Evolutionary conservation across 2,797 vertebrate species (phyloP), one percentile per base, ranked within the genome.

Genomic region (Chromobotia macracanthus): DNA sequence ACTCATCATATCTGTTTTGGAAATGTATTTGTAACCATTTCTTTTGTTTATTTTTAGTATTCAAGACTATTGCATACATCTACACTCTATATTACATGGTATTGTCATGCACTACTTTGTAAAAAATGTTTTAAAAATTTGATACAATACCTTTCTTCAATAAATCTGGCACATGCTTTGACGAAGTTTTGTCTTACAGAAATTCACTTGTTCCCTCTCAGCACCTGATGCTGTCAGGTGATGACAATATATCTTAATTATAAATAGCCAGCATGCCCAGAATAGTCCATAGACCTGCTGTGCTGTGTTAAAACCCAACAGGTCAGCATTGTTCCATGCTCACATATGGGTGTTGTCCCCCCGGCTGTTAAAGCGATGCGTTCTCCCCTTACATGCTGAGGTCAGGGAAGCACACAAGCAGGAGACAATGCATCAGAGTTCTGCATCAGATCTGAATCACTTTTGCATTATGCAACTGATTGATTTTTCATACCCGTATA

Each of bases 321-420:
- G 80, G 46, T 86, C 85, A 86, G 85, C 85, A 82, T 66, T 85
- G 82, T 86, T 80, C 67, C 38, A 31, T 61, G 16, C 35, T 66
- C 73, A 71, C 60, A 63, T 70, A 69, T 68, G 48, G 82, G 77
- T 83, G 78, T 80, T 68, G 70, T 15, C 48, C 70, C 50, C 48
- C 7, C 50, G 6, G 58, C 38, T 80, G 41, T 84, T 86, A 83
- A 86, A 86, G 78, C 23, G 25, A 60, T 61, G 25, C 84, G 79
- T 66, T 55, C 48, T 75, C 48, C 82, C 44, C 78, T 72, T 84
- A 79, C 44, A n/a, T n/a, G 61, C 81, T 77, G 77, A 80, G 72
- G 80, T 80, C 68, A 71, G 84, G 75, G 60, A 67, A 28, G 1
- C 28, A 70, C 66, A 79, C 80, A 79, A 82, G 53, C 66, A 50